Evolutionary conservation across 2,797 vertebrate species (phyloP), one percentile per base, ranked within the genome.

Genomic region (Holocentrus rufus): DNA sequence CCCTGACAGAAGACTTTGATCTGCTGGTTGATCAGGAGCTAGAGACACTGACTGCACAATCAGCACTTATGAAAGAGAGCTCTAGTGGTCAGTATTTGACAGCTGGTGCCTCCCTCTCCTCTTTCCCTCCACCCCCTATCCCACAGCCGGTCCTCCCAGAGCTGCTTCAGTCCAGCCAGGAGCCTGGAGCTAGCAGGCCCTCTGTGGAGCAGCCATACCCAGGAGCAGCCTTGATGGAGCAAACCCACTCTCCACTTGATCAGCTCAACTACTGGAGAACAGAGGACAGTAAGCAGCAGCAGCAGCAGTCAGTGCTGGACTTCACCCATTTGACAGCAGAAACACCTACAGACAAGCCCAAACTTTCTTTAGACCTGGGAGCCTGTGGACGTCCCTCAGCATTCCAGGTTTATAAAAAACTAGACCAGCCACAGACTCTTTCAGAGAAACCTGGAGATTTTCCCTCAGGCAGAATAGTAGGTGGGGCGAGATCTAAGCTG

Each of bases 11-110:
- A 75, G 96, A 97, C 72, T 82, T 96, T 77, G 95, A 96, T 89
- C 83, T 92, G 44, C 91, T 97, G 34, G 83, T 95, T 71, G 95
- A 96, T 79, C 92, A 92, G 76, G 94, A 96, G 82, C 91, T 96
- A 62, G 91, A 95, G 81, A 93, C 72, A 55, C 83, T 93, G 65
- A 82, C 80, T 0, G 30, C 44, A 1, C 81, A 74, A 67, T 70
- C 82, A 47, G 36, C 73, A 1, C 7, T 8, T 1, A 80, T 54
- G 56, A 55, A 61, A 27, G 78, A 78, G 42, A 70, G 4, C 2
- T 1, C 25, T 6, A 34, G 46, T 55, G 47, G 65, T 36, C 64
- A 74, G 39, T 71, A 44, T 79, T 65, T 74, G n/a, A 74, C 78
- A 20, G 18, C 60, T 42, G 76, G 42, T 55, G 67, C 64, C 55